Base-by-base conservation (phyloP, 1,140 invertebrate species). In the Philotrypesis tridentata region DNA sequence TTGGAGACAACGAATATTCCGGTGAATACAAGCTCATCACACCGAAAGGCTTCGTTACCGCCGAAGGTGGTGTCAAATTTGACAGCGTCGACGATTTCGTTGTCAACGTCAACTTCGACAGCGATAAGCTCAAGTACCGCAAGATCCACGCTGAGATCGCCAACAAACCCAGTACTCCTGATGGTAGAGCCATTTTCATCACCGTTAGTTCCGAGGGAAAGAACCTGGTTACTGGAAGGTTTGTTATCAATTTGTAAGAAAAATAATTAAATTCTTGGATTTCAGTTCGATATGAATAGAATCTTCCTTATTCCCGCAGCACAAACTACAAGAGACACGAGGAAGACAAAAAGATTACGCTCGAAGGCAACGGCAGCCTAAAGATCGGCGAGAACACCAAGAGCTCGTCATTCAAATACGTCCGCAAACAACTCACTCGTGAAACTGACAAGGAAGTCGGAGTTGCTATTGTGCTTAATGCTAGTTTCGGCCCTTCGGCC, bases 371-470 rank as follows among this genome's bases (percentile, higher is more conserved):
- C 40, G 95, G 95, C 25, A 93, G 91, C 29, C 88, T 95, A 23
- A 94, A 94, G 82, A 91, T 95, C 14, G 93, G 94, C 40, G 94
- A 95, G 17, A 92, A 95, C 80, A 92, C 93, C 27, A 94, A 94
- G 82, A 93, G 93, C 21, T 94, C 94, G 0, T 95, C 93, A 85
- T 96, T 96, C 90, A 95, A 95, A 83, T 94, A 95, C 84, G 95
- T 94, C 40, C 91, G 93, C 23, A 94, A 95, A 81, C 87, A 93
- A 33, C 92, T 95, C 29, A 93, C 93, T 0, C 88, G 91, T 17
- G 92, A 92, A 55, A 92, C 92, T 71, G 92, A 94, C 72, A 92
- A 92, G 9, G 95, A 96, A 88, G 87, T 92, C 40, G 95, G 95
- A 7, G 88, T 94, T 72, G 93, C 83, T 80, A 92, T 87, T 86